Base-by-base conservation (phyloP, 2,113 vertebrate genomes). In the Callithrix jacchus region DNA sequence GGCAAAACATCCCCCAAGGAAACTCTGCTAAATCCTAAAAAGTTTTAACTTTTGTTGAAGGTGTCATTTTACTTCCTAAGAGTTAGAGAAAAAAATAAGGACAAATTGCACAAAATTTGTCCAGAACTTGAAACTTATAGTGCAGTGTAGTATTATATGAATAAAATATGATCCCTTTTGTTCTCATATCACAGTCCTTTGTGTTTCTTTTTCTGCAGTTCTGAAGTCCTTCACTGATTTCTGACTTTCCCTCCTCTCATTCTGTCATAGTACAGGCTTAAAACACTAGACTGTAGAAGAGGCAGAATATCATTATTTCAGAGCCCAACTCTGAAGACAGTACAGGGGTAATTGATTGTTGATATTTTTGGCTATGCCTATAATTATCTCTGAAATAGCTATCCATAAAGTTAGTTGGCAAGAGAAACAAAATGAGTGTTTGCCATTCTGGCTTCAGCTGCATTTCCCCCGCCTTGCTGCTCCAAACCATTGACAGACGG, bases 1-100 rank as follows among this genome's bases (percentile, higher is more conserved):
- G 20, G 17, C 12, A 94, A 95, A 96, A 93, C 83, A 64, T 56
- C 42, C 42, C 42, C 13, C 0, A 82, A 94, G 42, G 47, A 89
- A 92, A 23, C 6, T 54, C 70, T 84, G 95, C 37, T 89, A 76
- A 79, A 93, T 87, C 91, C 7, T 81, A 90, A 42, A 71, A 89
- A 85, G 61, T 71, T 90, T 64, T 30, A 64, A 30, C 61, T 30
- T 30, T 64, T 64, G 11, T 40, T 81, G 40, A 96, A 77, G 74
- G 18, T 42, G 30, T 23, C 20, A 35, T 82, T 94, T 94, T 42
- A 73, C 49, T 85, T 92, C 90, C 20, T 64, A 37, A 85, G 16
- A 52, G 16, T 52, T 61, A 68, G 20, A 86, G 40, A 2, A 21
- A 68, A 80, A 96, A 58, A 27, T n/a, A 89, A 89, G 27, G 16